phyloP scores from a whole-genome alignment of 2,888 invertebrate genomes.

The Norana najaformis region DNA sequence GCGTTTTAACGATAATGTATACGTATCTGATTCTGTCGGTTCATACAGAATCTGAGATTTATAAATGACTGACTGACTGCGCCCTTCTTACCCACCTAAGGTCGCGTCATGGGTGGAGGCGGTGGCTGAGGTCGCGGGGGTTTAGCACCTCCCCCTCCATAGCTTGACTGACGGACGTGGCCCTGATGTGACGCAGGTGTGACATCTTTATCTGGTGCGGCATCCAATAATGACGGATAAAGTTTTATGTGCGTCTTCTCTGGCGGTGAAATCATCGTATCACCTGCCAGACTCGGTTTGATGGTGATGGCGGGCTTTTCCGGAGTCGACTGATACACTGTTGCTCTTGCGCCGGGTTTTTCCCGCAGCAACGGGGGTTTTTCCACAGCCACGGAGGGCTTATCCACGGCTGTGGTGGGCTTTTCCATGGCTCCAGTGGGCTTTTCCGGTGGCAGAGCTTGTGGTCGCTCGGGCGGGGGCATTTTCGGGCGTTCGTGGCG shows the following conservation, averaged over 20 bases:
- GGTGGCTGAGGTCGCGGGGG: not conserved
- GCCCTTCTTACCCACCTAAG: not conserved
- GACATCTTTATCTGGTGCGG: not conserved
- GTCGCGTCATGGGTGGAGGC: not conserved
- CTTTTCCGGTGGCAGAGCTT: slow-evolving; percentile 20
- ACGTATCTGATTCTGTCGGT: no score
- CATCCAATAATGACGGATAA: not conserved
- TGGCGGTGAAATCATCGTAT: not conserved
- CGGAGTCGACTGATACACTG: not conserved
- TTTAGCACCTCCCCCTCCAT: not conserved
- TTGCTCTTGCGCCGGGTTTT: not conserved
- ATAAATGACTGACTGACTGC: no score
- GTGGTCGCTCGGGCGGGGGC: not conserved
- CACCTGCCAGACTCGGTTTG: not conserved
- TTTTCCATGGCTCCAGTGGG: not conserved
- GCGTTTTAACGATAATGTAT: not conserved
- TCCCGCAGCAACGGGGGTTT: not conserved
- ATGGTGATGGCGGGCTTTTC: not conserved
- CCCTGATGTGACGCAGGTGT: not conserved
- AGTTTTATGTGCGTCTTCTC: not conserved
- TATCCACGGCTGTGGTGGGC: not conserved
- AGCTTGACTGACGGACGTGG: slow-evolving; percentile 14
- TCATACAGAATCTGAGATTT: slow-evolving; percentile 1
- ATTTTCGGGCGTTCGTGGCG: slow-evolving; percentile 2
- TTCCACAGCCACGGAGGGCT: not conserved